phyloP scores from a whole-genome alignment of 2,113 vertebrate genomes.

The Bombycilla garrulus region DNA sequence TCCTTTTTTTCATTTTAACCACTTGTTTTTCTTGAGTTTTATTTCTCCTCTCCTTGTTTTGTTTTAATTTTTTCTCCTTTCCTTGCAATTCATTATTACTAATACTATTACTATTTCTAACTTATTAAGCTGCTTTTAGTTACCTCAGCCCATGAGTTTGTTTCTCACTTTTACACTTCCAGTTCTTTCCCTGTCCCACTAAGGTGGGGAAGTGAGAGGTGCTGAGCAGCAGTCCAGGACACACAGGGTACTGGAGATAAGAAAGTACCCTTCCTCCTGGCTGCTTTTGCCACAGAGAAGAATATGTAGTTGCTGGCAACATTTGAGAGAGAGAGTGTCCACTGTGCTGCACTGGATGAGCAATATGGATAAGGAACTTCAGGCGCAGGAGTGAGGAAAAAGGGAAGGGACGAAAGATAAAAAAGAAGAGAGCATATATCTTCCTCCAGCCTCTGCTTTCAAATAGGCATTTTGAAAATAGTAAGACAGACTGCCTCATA shows the following conservation, averaged over 20 bases:
- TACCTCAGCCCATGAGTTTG: not conserved
- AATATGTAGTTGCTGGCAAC: not conserved
- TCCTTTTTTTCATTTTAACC: not conserved
- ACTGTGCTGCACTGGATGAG: not conserved
- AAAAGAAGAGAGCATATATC: fast-evolving
- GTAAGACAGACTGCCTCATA: not conserved
- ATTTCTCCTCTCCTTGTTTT: not conserved
- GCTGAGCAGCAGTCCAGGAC: too few relatives aligned
- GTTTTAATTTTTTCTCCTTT: not conserved
- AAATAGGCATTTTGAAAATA: not conserved
- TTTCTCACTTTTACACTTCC: not conserved
- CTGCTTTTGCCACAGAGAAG: not conserved
- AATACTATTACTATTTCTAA: not conserved
- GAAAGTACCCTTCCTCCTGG: not conserved
- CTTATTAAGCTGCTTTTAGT: not conserved
- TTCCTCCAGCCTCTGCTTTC: not conserved
- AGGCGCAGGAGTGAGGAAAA: not conserved
- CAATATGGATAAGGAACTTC: not conserved
- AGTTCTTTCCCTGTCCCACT: not conserved
- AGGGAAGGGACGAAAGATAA: not conserved
- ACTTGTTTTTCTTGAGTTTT: not conserved
- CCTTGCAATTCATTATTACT: not conserved
- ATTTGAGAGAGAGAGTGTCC: not conserved
- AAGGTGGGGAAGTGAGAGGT: fast-evolving
- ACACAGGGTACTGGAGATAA: not conserved